Evolutionary conservation across 2,113 vertebrate genomes (phyloP).

Genomic region (Hippopotamus amphibius): DNA sequence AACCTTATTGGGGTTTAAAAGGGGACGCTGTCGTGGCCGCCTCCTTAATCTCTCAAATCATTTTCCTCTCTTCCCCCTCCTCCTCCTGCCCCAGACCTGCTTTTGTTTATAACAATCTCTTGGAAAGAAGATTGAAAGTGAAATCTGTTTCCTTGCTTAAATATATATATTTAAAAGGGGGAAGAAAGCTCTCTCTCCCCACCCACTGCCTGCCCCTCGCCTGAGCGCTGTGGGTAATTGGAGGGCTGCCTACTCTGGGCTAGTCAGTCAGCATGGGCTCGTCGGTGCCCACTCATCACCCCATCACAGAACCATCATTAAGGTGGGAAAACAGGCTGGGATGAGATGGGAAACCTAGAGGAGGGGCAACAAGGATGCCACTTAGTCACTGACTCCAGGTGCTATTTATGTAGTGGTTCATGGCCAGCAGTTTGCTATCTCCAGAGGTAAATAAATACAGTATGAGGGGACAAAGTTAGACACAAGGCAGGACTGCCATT

Average conservation of each 20-base stretch:
- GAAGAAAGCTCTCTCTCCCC: constrained; percentile 39
- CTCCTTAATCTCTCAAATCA: constrained; percentile 84
- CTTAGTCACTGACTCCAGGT: constrained; percentile 42
- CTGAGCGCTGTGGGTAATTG: constrained; percentile 60
- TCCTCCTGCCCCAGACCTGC: constrained; percentile 77
- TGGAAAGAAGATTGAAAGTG: constrained; percentile 76
- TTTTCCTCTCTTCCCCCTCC: constrained; percentile 78
- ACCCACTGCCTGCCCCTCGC: not conserved
- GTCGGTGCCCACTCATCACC: constrained; percentile 59
- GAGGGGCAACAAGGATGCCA: not conserved
- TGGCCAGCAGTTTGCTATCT: constrained; percentile 12
- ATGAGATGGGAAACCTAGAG: not conserved
- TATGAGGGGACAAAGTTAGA: constrained; percentile 37
- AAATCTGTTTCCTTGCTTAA: constrained; percentile 65
- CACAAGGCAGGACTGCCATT: constrained; percentile 46
- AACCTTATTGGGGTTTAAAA: constrained; percentile 84
- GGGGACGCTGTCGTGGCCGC: constrained; percentile 78
- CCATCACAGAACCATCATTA: constrained; percentile 58
- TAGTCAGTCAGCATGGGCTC: constrained; percentile 47
- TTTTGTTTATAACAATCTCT: constrained; percentile 86
- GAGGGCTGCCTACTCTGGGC: constrained; percentile 54
- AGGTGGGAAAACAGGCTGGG: constrained; percentile 21
- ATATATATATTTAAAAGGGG: constrained; percentile 73
- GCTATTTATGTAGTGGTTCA: constrained; percentile 47
- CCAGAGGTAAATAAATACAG: constrained; percentile 31